These are phyloP conservation scores for Macrobrachium rosenbergii DNA, from an alignment of 1,140 invertebrate genomes.

Conservation along the genomic window DNA sequence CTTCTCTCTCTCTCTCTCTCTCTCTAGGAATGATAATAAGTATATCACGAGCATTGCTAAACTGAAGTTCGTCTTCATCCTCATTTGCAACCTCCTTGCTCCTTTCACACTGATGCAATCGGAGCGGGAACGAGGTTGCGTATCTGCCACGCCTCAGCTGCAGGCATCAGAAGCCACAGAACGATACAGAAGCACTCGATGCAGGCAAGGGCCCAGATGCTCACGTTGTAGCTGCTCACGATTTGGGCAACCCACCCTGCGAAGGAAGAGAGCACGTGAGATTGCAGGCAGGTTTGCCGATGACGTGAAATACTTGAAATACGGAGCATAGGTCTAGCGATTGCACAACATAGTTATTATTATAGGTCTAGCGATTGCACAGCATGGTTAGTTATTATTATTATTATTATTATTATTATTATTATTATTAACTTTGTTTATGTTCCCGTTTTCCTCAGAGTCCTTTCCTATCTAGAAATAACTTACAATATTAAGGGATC, in stretches of 20 bases:
- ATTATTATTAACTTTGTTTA: not conserved
- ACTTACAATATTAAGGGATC: not conserved
- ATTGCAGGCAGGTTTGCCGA: no score
- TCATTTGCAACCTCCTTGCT: not conserved
- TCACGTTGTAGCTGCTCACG: constrained; percentile 4
- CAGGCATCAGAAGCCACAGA: constrained; percentile 29
- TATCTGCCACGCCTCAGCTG: not conserved
- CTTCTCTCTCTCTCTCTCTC: not conserved
- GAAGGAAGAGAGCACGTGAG: not conserved
- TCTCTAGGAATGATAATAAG: not conserved
- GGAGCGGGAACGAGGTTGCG: not conserved
- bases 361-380: no score
- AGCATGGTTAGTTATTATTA: no score
- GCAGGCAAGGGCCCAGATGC: not conserved
- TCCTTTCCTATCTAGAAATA: not conserved
- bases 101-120: not conserved
- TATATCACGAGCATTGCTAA: not conserved
- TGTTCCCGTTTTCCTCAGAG: not conserved
- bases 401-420: no score
- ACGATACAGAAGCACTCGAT: not conserved
- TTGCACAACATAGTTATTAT: no score
- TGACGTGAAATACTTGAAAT: no score
- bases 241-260: not conserved
- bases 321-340: no score
- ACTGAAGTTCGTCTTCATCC: not conserved